phyloP scores from a whole-genome alignment of 2,797 vertebrate species.

The Orestias chungarensis region DNA sequence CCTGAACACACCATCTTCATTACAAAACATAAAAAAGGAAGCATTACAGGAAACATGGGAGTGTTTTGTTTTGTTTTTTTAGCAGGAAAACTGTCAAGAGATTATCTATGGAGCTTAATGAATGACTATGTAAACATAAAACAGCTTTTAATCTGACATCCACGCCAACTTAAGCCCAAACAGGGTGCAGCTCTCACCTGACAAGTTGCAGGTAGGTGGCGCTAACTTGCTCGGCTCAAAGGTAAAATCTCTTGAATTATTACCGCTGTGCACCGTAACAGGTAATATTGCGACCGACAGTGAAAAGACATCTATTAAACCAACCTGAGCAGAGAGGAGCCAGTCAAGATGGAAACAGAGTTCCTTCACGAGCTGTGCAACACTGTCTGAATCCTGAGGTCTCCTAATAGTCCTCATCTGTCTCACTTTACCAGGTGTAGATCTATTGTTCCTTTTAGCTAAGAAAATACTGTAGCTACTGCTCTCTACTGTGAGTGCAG shows the following conservation, averaged over 20 bases:
- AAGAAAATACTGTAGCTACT: not conserved
- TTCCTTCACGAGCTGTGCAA: not conserved
- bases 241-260: not conserved
- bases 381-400: not conserved
- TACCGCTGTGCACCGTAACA: not conserved
- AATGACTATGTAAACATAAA: too few species aligned
- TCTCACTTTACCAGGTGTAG: not conserved
- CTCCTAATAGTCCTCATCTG: not conserved
- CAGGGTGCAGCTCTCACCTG: not conserved
- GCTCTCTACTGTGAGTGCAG: not conserved
- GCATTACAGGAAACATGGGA: not conserved
- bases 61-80: not conserved
- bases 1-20: not conserved
- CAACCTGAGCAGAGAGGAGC: not conserved
- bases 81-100: not conserved
- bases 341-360: not conserved
- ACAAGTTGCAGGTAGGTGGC: not conserved
- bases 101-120: not conserved
- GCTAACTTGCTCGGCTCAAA: not conserved
- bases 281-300: not conserved
- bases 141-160: too few species aligned
- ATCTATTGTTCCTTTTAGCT: not conserved
- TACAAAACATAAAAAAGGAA: not conserved
- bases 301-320: not conserved
- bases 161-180: not conserved